Evolutionary conservation across 2,888 invertebrate genomes (phyloP), one percentile per base, ranked within the genome.

Genomic region (Acronicta aceris): DNA sequence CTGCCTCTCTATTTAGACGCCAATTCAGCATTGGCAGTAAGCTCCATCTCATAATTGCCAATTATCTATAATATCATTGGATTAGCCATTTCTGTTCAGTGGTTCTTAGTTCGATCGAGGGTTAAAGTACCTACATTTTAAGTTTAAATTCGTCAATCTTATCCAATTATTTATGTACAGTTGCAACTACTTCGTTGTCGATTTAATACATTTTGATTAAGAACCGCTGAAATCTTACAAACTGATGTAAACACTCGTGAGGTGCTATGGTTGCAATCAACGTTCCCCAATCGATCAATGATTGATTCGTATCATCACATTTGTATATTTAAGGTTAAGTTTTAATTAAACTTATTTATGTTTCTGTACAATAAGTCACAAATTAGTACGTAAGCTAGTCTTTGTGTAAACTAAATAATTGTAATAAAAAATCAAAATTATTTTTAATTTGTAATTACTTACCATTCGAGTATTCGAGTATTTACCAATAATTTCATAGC

Each of bases 301-400:
- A 67, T 73, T 69, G 65, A 73, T 69, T 52, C 55, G 64, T 71
- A 76, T 60, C 78, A 76, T 78, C 76, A 78, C 71, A 66, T 63
- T 65, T 62, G 43, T 72, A 57, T 66, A 62, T 58, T 78, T 84
- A 84, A 83, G 79, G 66, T 85, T 84, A 81, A 81, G 71, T 79
- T 83, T 65, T 74, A 79, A 79, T 68, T 79, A 77, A 84, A 85
- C 80, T 90, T 90, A 92, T 92, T 93, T 91, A 91, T 85, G 82
- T 85, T 85, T 83, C 66, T 90, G 89, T 92, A 91, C 83, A 84
- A 82, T 89, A 93, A 92, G 91, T 90, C 92, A 94, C 94, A 94
- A 94, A 94, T 93, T 94, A 94, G 94, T 86, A 30, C 89, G 56
- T 94, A 94, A 94, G 94, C 93, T 94, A 94, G 94, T 94, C 94